Percentiles rank a stretch among this genome's conserved stretches.
Evolutionary conservation across 2,113 vertebrate species (phyloP).

Genomic region (Callithrix jacchus): DNA sequence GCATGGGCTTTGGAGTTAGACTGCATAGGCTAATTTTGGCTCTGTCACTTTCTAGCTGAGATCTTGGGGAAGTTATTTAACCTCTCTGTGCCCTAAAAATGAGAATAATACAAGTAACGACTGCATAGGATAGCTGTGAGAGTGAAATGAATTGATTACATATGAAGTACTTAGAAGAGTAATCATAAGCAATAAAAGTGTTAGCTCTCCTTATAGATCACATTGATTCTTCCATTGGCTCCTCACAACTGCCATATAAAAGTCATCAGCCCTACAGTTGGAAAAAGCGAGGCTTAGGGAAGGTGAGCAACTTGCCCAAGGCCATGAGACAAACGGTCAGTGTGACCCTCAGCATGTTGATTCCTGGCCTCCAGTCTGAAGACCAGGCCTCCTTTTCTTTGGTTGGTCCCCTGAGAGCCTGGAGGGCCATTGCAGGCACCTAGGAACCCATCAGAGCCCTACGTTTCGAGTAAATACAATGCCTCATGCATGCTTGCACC

Average conservation of each 20-base stretch:
- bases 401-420: neutral
- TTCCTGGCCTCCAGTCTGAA: neutral
- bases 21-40: neutral
- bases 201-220: neutral
- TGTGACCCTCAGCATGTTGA: neutral
- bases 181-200: neutral
- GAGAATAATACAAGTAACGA: neutral
- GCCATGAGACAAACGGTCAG: neutral
- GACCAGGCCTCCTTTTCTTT: neutral
- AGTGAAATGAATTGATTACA: neutral
- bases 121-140: neutral
- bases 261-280: neutral
- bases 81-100: neutral
- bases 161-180: neutral
- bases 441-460: neutral
- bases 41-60: neutral
- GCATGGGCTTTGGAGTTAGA: neutral
- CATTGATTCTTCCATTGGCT: neutral
- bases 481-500: accelerated
- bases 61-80: neutral
- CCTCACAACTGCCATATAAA: neutral
- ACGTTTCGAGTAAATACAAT: neutral
- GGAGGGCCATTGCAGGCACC: neutral
- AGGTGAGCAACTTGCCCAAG: neutral
- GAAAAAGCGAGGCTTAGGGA: neutral